Base-by-base conservation (phyloP, 2,888 invertebrate genomes). In the Cephalotes varians region DNA sequence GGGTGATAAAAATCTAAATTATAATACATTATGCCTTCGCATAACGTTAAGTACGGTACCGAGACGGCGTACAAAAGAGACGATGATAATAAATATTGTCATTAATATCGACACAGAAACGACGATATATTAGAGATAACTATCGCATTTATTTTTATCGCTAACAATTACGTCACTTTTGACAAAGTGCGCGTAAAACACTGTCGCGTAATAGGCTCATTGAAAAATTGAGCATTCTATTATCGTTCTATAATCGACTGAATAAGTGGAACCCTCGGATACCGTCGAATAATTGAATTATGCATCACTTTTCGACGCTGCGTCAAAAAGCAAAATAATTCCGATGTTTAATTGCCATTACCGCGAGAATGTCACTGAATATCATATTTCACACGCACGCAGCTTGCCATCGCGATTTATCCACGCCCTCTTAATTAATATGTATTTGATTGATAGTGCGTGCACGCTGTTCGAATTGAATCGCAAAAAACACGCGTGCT, bases 141-240 rank as follows among this genome's bases (percentile, higher is more conserved):
- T 47, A 18, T 5, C 6, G 18, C 18, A 31, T 62, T 74, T 18
- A 49, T 49, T n/a, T 51, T 28, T 25, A 34, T 64, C 47, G 18
- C 18, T 18, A n/a, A 49, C 62, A 74, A 25, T 49, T 44, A 47
- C 28, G 18, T 5, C 0, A 47, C 47, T 34, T 25, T 34, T 31
- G 21, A 44, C 25, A 49, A 67, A 76, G 25, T 49, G n/a, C 49
- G 5, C 69, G 28, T 37, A 15, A 51, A 47, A 74, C 4, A 44
- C 9, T n/a, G 25, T 37, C 28, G 56, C 40, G 28, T 56, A 37
- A 65, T 25, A 51, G n/a, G 12, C n/a, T 72, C 40, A 56, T 62
- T 74, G 62, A 74, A 73, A 74, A 44, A 62, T 62, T 67, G 37
- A 51, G 28, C 49, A 74, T 34, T 74, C 25, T n/a, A 34, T 49